Evolutionary conservation across 2,113 vertebrate genomes (phyloP).

Genomic region (Atractosteus spatula): DNA sequence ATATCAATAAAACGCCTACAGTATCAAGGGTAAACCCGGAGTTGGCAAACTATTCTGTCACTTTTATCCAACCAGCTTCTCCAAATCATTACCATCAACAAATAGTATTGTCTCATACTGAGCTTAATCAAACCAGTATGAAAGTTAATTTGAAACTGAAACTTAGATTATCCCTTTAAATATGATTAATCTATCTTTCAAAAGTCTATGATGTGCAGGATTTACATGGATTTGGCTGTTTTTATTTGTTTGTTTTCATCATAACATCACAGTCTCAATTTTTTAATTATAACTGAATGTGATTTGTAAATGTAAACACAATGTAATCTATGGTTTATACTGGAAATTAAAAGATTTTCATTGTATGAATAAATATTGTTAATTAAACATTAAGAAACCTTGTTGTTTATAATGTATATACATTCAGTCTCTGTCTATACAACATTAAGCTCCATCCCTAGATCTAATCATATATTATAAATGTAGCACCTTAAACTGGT

Average conservation of each 20-base stretch:
- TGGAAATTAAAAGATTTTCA: no score
- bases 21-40: conserved; percentile 45
- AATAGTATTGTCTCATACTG: conserved; percentile 45
- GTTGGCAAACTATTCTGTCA: conserved; percentile 43
- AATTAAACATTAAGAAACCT: no score
- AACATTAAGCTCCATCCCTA: no score
- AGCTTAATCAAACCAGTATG: conserved; percentile 46
- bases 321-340: no score
- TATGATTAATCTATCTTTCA: conserved; percentile 16
- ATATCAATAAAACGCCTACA: conserved; percentile 53
- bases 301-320: no score
- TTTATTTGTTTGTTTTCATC: background rate
- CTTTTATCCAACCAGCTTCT: conserved; percentile 39
- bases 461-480: no score
- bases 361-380: no score
- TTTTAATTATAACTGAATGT: no score
- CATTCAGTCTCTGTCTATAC: no score
- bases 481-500: no score
- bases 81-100: conserved; percentile 49
- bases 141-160: conserved; percentile 8
- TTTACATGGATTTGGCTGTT: background rate
- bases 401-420: no score
- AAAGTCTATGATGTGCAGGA: background rate
- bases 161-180: no score
- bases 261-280: conserved; percentile 1